Evolutionary conservation across 2,113 vertebrate species (phyloP).

Genomic region (Camelus dromedarius): DNA sequence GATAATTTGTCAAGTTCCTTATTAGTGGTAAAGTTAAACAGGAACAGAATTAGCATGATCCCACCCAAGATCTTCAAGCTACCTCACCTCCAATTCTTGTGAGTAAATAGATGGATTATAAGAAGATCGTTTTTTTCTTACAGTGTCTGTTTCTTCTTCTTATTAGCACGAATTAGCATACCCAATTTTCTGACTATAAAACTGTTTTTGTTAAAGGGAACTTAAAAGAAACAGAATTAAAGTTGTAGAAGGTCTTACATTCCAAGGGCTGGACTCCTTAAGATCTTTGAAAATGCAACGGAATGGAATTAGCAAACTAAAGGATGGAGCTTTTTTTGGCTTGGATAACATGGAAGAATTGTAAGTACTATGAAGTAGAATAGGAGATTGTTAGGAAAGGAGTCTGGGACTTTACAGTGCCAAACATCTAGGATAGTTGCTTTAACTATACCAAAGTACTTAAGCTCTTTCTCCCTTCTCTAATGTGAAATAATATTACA

Average conservation of each 20-base stretch:
- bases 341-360: conserved; percentile 96
- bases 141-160: conserved; percentile 26
- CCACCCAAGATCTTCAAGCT: conserved; percentile 96
- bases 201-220: conserved; percentile 89
- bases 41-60: conserved; percentile 93
- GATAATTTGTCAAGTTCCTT: conserved; percentile 96
- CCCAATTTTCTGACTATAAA: conserved; percentile 21
- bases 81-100: conserved; percentile 96
- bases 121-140: background rate
- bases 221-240: conserved; percentile 98
- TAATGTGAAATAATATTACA: conserved; percentile 3
- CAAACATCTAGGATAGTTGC: background rate
- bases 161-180: conserved; percentile 18
- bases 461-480: conserved; percentile 12
- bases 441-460: conserved; percentile 26
- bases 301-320: conserved; percentile 95
- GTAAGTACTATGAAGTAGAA: conserved; percentile 88
- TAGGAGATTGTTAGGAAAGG: background rate
- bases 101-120: conserved; percentile 84
- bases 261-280: conserved; percentile 96
- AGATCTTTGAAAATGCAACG: conserved; percentile 97
- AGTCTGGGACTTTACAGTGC: background rate
- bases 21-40: conserved; percentile 96
- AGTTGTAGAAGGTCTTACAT: conserved; percentile 96
- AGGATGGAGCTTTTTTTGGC: conserved; percentile 99